phyloP scores from a whole-genome alignment of 2,888 invertebrate genomes.

The Leucozona laternaria region DNA sequence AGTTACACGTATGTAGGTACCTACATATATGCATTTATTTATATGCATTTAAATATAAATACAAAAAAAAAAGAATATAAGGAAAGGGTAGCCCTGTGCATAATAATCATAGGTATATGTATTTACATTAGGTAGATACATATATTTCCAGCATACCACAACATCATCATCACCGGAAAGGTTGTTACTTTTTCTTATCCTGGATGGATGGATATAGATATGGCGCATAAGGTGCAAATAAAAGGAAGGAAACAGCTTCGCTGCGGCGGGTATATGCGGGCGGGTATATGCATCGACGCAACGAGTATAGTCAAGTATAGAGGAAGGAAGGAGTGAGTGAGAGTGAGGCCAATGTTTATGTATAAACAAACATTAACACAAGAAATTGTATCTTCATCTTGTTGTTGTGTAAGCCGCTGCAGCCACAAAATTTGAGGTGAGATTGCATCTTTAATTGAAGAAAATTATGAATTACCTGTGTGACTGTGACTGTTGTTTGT shows the following conservation, averaged over 20 bases:
- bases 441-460: constrained; percentile 72
- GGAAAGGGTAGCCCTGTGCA: constrained; percentile 52
- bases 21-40: constrained; percentile 27
- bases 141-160: constrained; percentile 26
- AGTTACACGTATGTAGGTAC: constrained; percentile 11
- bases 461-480: constrained; percentile 72
- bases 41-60: constrained; percentile 37
- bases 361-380: constrained; percentile 61
- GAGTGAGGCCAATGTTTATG: constrained; percentile 52
- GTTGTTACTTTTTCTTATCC: constrained; percentile 65
- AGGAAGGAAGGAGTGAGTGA: not conserved
- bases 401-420: not conserved
- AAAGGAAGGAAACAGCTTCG: constrained; percentile 34
- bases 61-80: constrained; percentile 45
- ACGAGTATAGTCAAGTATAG: not conserved
- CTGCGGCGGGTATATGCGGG: too few species aligned
- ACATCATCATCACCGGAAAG: constrained; percentile 54
- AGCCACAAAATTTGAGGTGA: constrained; percentile 27
- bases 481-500: constrained; percentile 63
- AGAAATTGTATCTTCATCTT: constrained; percentile 55
- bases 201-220: constrained; percentile 1
- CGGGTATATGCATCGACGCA: not conserved
- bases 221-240: constrained; percentile 27
- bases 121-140: too few species aligned
- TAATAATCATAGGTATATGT: not conserved